Evolutionary conservation across 2,797 vertebrate genomes (phyloP), one percentile per base, ranked within the genome.

Genomic region (Huso huso): DNA sequence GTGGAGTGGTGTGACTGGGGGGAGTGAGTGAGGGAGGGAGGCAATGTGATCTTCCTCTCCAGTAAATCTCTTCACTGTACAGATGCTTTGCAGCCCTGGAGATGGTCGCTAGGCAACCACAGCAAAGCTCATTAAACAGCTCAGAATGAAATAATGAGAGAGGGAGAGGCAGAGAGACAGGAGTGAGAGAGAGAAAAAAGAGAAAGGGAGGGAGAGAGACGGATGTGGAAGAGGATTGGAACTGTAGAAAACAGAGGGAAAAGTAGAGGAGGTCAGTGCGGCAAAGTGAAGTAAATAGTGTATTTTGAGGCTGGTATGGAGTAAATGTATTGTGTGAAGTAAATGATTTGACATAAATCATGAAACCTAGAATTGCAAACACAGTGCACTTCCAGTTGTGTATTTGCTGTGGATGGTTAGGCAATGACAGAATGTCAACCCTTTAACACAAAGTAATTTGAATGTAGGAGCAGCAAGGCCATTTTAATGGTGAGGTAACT

Each of bases 101-200:
- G 62, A 82, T 74, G 51, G 86, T 85, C 84, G 80, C 80, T 74
- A 79, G 74, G 87, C 80, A 83, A 78, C 78, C 52, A 61, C 66
- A n/a, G 73, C 72, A 75, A 73, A 70, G 72, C 64, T 78, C 74
- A 83, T 81, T 81, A 77, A 37, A 75, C 70, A 76, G 61, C 73
- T 65, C 61, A 66, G 58, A 66, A 52, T 37, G 23, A 73, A 71
- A 78, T 77, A 72, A 73, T 51, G 68, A 37, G 12, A 51, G 49
- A 18, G 51, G 48, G 55, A 68, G 67, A 64, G 63, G 15, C 65
- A 64, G 52, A 66, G 23, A n/a, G 49, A 64, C 60, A 58, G 63
- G 9, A 49, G 52, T 61, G 72, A 60, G 6, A 12, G 57, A 66
- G 62, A 11, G 18, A 11, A 48, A 48, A 48, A 5, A 18, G 18